Base-by-base conservation (phyloP, 2,888 invertebrate genomes). In the Dasypolia templi region DNA sequence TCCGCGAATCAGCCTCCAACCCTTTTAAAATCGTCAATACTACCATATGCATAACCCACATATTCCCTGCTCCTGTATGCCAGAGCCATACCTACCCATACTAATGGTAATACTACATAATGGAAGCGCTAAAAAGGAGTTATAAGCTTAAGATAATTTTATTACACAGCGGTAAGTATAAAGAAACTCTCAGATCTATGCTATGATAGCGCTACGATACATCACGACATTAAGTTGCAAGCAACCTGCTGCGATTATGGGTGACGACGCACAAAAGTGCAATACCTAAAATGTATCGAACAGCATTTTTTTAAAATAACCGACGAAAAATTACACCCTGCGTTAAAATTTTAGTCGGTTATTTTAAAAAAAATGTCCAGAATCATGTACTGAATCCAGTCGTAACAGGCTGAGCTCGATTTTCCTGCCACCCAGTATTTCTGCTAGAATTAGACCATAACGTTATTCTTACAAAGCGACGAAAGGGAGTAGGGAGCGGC, bases 61-160 rank as follows among this genome's bases (percentile, higher is more conserved):
- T 5, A n/a, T 19, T 29, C 55, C 56, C n/a, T n/a, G 9, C 3
- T 22, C 56, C 14, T 35, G 35, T 39, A 42, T n/a, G 19, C 17
- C 19, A 46, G 44, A 9, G 26, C 19, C 29, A 44, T 55, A 49
- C 6, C 46, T 32, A 68, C 42, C 19, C 29, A 44, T 55, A 49
- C 6, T 55, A 42, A 68, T 49, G 17, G 14, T 53, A 49, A 56
- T 42, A 56, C 46, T 26, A 59, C 29, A 7, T 44, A 49, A 79
- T 72, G 39, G 75, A 79, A 76, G 74, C 79, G 22, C 59, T 73
- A 53, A 72, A 72, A 39, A 14, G 14, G 35, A 53, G 17, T 35
- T 29, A 17, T 55, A 26, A 12, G 56, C 12, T 51, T 56, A 70
- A 58, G 0, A 32, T 26, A 58, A 56, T 49, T 39, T 19, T 46